phyloP scores from a whole-genome alignment of 2,113 vertebrate species.

The Tylochromis polylepis region DNA sequence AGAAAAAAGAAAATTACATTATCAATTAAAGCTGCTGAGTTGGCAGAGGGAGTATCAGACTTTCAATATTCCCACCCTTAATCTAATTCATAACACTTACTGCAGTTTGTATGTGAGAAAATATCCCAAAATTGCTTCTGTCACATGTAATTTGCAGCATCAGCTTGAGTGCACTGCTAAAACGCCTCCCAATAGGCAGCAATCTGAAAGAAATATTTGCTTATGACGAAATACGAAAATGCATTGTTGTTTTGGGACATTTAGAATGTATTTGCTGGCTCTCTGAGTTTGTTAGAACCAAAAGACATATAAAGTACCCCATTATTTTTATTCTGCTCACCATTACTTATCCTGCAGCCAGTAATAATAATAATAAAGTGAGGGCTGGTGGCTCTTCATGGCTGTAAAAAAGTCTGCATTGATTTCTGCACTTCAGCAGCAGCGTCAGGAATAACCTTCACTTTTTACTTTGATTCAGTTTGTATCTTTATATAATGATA shows the following conservation, averaged over 20 bases:
- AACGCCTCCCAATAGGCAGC: constrained; percentile 26
- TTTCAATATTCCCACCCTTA: constrained; percentile 44
- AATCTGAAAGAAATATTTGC: constrained; percentile 39
- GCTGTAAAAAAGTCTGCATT: not conserved
- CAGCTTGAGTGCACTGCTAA: constrained; percentile 37
- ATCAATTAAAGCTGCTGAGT: constrained; percentile 63
- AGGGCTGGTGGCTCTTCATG: not conserved
- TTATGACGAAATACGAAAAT: constrained; percentile 36
- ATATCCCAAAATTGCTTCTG: constrained; percentile 62
- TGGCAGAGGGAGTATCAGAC: constrained; percentile 38
- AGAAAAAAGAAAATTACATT: constrained; percentile 38
- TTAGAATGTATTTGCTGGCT: constrained; percentile 23
- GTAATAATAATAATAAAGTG: constrained; percentile 13
- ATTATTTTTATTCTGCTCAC: constrained; percentile 48
- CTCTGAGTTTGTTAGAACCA: not conserved
- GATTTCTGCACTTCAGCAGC: constrained; percentile 5
- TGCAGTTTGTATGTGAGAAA: constrained; percentile 55
- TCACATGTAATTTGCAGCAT: constrained; percentile 65
- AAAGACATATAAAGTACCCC: constrained; percentile 11
- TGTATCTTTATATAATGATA: not conserved
- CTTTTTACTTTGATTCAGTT: not conserved
- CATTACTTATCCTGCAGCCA: constrained; percentile 25
- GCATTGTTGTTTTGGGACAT: constrained; percentile 26
- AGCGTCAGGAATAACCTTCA: not conserved
- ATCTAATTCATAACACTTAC: constrained; percentile 61